Evolutionary conservation across 2,113 vertebrate species (phyloP).

Genomic region (Pandion haliaetus): DNA sequence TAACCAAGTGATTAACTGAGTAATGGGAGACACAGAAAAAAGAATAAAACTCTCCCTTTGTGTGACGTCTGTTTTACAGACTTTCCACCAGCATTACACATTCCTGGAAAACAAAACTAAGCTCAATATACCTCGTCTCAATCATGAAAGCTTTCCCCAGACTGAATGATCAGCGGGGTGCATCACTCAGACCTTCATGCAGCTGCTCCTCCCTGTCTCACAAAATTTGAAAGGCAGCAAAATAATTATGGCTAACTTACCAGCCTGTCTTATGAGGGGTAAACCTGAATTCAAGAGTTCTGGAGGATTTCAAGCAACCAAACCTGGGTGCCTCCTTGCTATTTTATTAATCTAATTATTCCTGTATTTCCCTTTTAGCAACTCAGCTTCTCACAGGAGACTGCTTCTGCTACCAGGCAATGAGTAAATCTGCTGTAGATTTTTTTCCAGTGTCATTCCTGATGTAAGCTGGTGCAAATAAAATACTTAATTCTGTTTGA

Average conservation of each 20-base stretch:
- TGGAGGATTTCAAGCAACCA: background rate
- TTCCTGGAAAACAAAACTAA: background rate
- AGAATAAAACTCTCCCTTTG: background rate
- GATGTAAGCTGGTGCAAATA: background rate
- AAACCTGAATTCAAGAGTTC: background rate
- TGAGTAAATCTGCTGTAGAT: background rate
- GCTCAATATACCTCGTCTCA: background rate
- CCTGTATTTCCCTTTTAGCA: background rate
- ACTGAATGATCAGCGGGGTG: background rate
- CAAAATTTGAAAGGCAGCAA: background rate
- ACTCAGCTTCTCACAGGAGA: background rate
- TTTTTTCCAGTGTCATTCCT: background rate
- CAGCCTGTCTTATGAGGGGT: background rate
- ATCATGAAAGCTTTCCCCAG: background rate
- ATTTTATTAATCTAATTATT: background rate
- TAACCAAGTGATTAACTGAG: background rate
- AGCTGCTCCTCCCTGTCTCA: background rate
- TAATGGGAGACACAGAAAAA: background rate
- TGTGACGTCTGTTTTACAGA: background rate
- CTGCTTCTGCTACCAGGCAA: background rate
- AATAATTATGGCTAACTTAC: background rate
- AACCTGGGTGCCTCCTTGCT: background rate
- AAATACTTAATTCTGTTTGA: background rate
- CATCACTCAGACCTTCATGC: background rate
- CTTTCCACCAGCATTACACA: background rate